A percentile compares a stretch with the other conserved stretches of the same genome.
Conservation (phyloP, 2,113 vertebrate genomes). For the Phrynosoma blainvillii region DNA sequence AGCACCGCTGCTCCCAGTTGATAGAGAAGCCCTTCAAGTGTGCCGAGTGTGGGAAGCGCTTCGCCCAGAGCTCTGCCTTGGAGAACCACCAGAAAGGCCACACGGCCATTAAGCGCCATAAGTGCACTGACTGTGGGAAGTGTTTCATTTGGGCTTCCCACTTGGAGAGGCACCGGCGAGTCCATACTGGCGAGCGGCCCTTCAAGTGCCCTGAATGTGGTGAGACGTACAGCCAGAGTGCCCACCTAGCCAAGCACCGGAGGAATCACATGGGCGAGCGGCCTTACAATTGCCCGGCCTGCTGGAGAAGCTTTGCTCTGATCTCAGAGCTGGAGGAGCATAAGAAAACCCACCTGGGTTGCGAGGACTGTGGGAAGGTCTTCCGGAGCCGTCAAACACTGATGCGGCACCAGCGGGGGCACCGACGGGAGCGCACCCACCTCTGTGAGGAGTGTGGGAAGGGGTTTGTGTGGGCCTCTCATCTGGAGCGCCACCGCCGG, state of each 20-base stretch:
- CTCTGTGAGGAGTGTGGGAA: slow-evolving; percentile 74
- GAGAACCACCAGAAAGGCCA: slow-evolving; percentile 47
- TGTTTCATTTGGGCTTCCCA: slow-evolving; percentile 58
- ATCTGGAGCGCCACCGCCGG: slow-evolving; percentile 69
- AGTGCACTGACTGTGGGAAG: slow-evolving; percentile 60
- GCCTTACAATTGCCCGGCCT: slow-evolving; percentile 66
- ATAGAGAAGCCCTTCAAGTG: slow-evolving; percentile 54
- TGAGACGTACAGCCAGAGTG: slow-evolving; percentile 56
- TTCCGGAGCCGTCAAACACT: background rate
- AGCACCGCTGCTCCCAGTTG: slow-evolving; percentile 54
- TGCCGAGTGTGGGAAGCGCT: slow-evolving; percentile 50
- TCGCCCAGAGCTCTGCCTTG: background rate
- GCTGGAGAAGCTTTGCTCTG: slow-evolving; percentile 70
- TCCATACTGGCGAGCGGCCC: slow-evolving; percentile 56
- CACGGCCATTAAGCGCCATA: background rate
- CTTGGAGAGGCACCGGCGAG: slow-evolving; percentile 54
- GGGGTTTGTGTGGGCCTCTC: slow-evolving; percentile 71
- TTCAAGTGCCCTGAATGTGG: slow-evolving; percentile 56
- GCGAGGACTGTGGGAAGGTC: slow-evolving; percentile 38
- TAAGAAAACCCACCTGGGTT: slow-evolving; percentile 57
- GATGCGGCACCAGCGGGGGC: slow-evolving; percentile 50
- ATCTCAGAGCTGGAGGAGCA: slow-evolving; percentile 72
- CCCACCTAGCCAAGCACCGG: slow-evolving; percentile 41
- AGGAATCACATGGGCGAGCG: slow-evolving; percentile 53
- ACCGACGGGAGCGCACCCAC: slow-evolving; percentile 53